Evolutionary conservation across 2,113 vertebrate species (phyloP).

Genomic region (Charadrius vociferus): DNA sequence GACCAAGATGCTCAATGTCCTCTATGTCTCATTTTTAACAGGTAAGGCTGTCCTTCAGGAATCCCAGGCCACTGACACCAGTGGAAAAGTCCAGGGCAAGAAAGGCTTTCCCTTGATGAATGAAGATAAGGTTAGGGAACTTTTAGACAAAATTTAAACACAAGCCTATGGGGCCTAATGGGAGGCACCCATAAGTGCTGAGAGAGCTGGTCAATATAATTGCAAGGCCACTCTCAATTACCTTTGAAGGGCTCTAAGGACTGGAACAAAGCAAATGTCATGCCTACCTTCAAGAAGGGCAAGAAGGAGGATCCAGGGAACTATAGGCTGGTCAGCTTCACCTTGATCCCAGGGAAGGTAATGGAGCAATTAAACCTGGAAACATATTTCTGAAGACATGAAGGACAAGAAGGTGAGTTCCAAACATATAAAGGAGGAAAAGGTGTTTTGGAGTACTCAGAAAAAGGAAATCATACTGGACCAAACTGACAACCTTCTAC

Average conservation of each 20-base stretch:
- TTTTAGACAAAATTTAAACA: not conserved
- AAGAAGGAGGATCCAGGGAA: not conserved
- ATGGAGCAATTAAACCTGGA: not conserved
- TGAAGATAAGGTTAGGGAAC: not conserved
- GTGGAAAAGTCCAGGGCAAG: not conserved
- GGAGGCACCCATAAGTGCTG: not conserved
- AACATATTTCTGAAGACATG: not conserved
- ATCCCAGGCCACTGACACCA: not conserved
- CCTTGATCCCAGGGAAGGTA: not conserved
- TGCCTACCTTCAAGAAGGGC: rapidly evolving
- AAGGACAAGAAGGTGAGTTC: too few relatives aligned
- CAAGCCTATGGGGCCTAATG: not conserved
- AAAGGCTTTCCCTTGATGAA: not conserved
- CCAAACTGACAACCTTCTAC: not conserved
- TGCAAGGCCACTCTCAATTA: not conserved
- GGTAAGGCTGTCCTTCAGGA: not conserved
- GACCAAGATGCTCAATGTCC: not conserved
- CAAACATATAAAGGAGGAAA: not conserved
- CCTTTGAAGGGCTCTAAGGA: not conserved
- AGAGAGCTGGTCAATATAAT: not conserved
- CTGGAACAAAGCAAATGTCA: not conserved
- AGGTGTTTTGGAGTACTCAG: not conserved
- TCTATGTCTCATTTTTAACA: not conserved
- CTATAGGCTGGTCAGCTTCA: not conserved
- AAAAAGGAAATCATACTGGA: not conserved